phyloP scores from a whole-genome alignment of 2,113 vertebrate species.

The Noturus placidus region DNA sequence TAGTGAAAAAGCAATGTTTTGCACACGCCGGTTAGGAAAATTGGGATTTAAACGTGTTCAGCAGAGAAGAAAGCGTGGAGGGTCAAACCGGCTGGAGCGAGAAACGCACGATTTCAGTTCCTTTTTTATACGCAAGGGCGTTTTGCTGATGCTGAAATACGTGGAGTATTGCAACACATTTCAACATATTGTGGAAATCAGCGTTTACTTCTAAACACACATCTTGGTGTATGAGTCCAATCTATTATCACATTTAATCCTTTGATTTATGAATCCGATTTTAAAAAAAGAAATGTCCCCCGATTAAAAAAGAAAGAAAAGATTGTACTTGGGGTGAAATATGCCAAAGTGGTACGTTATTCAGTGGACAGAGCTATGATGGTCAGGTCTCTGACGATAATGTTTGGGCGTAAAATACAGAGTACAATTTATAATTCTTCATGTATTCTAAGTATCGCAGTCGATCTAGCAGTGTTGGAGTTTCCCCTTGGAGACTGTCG shows the following conservation, averaged over 20 bases:
- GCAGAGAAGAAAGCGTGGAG: neutral
- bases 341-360: neutral
- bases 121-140: neutral
- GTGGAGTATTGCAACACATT: neutral
- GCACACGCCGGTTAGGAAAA: conserved; percentile 4
- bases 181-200: neutral
- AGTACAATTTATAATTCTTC: neutral
- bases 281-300: neutral
- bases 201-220: neutral
- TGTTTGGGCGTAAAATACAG: neutral
- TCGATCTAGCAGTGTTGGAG: neutral
- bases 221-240: neutral
- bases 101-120: neutral
- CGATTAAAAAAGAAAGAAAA: neutral
- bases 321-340: neutral
- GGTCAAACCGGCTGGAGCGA: neutral
- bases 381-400: neutral
- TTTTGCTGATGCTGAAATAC: neutral
- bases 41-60: neutral
- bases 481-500: neutral
- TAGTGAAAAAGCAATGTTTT: conserved; percentile 9
- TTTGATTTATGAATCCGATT: neutral
- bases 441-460: neutral
- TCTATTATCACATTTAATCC: conserved; percentile 7
- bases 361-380: neutral